A percentile compares a stretch with the other conserved stretches of the same genome.
These are phyloP conservation scores for Nasonovia ribisnigri DNA, from an alignment of 2,888 invertebrate genomes.

Conservation along the genomic window DNA sequence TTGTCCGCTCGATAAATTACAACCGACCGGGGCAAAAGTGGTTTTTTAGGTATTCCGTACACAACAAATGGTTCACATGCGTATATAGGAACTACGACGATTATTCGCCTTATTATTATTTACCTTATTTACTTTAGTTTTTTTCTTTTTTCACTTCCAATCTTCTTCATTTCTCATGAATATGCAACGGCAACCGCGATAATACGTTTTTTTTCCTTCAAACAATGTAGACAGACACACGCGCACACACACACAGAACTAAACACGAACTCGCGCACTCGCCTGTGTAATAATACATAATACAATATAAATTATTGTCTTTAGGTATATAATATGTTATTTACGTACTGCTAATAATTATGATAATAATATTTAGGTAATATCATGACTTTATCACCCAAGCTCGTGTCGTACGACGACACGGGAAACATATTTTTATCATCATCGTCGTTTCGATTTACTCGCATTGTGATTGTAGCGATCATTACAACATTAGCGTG, in stretches of 20 bases:
- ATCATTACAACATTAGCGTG: no score
- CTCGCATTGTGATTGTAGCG: background rate
- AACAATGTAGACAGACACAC: background rate
- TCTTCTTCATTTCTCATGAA: slow-evolving; percentile 46
- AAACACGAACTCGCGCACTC: background rate
- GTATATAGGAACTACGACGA: background rate
- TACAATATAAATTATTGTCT: background rate
- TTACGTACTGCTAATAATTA: background rate
- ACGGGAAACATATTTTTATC: background rate
- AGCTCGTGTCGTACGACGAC: background rate
- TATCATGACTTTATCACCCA: background rate
- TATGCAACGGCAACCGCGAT: slow-evolving; percentile 38
- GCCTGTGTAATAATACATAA: background rate
- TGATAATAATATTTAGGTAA: background rate
- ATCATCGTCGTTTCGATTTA: background rate
- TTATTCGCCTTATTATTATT: slow-evolving; percentile 55
- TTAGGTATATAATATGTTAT: background rate
- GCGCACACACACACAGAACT: background rate
- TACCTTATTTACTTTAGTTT: slow-evolving; percentile 11
- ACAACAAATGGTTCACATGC: slow-evolving; percentile 55
- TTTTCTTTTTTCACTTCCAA: slow-evolving; percentile 26
- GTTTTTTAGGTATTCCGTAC: slow-evolving; percentile 38
- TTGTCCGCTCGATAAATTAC: slow-evolving; percentile 65
- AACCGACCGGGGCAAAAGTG: slow-evolving; percentile 57
- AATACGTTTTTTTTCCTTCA: slow-evolving; percentile 35